A percentile compares a stretch with the other conserved stretches of the same genome.
These are phyloP conservation scores for Lagopus muta DNA, from an alignment of 2,113 vertebrate species.

Conservation along the genomic window DNA sequence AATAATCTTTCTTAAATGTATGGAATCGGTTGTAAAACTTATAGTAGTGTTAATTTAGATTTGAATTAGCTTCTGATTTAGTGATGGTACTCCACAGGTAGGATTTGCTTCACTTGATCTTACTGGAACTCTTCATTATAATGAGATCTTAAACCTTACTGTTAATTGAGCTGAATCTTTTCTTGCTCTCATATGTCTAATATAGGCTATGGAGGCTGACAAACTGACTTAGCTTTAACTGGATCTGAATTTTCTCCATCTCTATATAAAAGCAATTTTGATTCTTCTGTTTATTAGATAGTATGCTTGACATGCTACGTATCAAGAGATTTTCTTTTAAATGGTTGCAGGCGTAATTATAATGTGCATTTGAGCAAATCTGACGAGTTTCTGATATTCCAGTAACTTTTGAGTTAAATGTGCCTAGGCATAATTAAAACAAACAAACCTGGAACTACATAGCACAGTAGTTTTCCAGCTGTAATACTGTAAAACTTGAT, in stretches of 20 bases:
- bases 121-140: background rate
- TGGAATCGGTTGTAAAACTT: background rate
- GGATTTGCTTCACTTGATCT: background rate
- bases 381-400: background rate
- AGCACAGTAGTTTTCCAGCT: background rate
- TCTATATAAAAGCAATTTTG: background rate
- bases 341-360: background rate
- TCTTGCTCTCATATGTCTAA: background rate
- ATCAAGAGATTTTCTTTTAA: background rate
- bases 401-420: background rate
- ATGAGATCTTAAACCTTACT: background rate
- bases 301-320: accelerated
- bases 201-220: background rate
- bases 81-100: background rate
- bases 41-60: background rate
- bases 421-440: background rate
- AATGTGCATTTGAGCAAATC: background rate
- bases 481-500: background rate
- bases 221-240: background rate
- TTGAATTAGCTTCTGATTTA: background rate
- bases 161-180: background rate
- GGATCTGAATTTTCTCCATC: background rate
- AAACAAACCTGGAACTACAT: background rate
- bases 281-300: background rate
- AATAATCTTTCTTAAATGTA: background rate